Base-by-base conservation (phyloP, 1,140 invertebrate genomes). In the Formica selysi region DNA sequence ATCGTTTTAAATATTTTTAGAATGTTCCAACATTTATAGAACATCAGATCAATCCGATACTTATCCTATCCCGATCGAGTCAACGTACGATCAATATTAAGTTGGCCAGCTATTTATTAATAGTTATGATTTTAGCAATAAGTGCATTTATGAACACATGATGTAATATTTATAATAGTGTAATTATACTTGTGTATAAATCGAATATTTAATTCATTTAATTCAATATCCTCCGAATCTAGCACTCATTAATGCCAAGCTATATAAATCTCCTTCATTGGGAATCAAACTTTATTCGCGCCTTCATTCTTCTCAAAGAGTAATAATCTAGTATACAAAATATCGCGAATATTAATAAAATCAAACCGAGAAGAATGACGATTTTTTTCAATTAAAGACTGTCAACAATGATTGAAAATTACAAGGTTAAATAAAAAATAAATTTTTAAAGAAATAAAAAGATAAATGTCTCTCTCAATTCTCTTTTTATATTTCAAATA, bases 221-320 rank as follows among this genome's bases (percentile, higher is more conserved):
- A 26, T 80, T 36, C n/a, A 19, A 57, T 67, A 79, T 26, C 29
- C n/a, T 13, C 57, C 13, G 36, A 54, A 54, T 57, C 1, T 10
- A 11, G 10, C 5, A 22, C 48, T 70, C 32, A 41, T 80, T 70
- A 32, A 57, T 70, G 41, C 7, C 48, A n/a, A 11, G 64, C 22
- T 70, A 44, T 57, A 80, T 70, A 70, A 80, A 80, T 68, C 44
- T 38, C 67, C 41, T 26, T 26, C 48, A 10, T 26, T 3, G 32
- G 4, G 38, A 67, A 38, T 80, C 26, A 78, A 65, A 32, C 10
- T 44, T 76, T 51, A 19, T 51, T 51, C 4, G 48, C 5, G 64
- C 22, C 5, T 54, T 1, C 16, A 67, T 67, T 36, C 36, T 61
- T 51, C 11, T 36, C 62, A 13, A 13, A 26, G 32, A 13, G 32